These are phyloP conservation scores for Drosophila anomalata DNA, from an alignment of 2,888 invertebrate genomes.

Conservation along the genomic window DNA sequence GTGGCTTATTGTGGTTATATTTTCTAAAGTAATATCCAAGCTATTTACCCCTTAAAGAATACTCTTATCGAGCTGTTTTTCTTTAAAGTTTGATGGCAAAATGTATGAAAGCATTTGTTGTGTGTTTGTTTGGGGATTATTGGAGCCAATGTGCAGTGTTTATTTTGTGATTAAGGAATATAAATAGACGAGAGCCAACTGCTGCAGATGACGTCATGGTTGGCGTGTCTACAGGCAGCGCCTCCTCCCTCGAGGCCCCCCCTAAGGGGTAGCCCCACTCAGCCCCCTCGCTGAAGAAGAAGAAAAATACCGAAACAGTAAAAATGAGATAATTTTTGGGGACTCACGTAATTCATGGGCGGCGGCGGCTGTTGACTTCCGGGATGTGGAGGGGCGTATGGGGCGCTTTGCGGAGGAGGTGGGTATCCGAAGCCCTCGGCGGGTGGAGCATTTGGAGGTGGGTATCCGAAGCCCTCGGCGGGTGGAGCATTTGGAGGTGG, in stretches of 20 bases:
- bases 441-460: slow-evolving; percentile 70
- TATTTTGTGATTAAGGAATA: neutral
- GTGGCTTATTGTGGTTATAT: no score
- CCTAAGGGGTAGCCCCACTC: no score
- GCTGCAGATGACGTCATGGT: slow-evolving; percentile 35
- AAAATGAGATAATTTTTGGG: neutral
- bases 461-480: slow-evolving; percentile 66
- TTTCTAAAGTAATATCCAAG: no score
- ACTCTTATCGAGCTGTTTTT: neutral
- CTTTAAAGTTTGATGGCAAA: neutral
- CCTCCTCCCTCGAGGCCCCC: neutral
- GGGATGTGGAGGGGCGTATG: slow-evolving; percentile 24
- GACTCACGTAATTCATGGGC: slow-evolving; percentile 75
- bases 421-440: slow-evolving; percentile 60
- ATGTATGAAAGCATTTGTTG: neutral
- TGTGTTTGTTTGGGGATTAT: neutral
- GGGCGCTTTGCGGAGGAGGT: slow-evolving; percentile 26
- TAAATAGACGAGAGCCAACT: neutral
- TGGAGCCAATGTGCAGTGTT: neutral
- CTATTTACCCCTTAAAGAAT: no score
- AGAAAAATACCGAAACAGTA: neutral
- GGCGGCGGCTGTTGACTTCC: slow-evolving; percentile 40
- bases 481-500: slow-evolving; percentile 72
- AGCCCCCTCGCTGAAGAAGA: neutral
- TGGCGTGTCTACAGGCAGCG: neutral